Evolutionary conservation across 2,113 vertebrate species (phyloP).

Genomic region (Aix galericulata): DNA sequence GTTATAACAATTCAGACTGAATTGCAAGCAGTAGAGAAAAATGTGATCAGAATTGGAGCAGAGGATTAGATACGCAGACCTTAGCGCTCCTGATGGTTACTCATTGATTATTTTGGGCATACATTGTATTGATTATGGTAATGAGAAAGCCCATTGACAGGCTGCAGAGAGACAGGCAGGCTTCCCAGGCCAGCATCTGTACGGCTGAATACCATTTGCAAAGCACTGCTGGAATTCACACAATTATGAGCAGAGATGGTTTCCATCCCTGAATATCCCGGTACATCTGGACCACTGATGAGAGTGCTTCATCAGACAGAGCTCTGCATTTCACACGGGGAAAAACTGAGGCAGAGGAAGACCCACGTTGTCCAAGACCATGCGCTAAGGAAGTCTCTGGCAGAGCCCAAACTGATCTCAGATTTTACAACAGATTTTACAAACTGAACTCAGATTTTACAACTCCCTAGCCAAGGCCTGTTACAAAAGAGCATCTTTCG

Average conservation of each 20-base stretch:
- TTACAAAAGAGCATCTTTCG: not conserved
- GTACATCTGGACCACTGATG: not conserved
- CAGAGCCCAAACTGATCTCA: not conserved
- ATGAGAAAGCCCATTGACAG: not conserved
- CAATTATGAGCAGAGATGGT: not conserved
- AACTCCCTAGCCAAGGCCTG: not conserved
- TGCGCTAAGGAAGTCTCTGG: not conserved
- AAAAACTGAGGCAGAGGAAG: not conserved
- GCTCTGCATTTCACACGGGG: not conserved
- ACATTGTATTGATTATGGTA: constrained; percentile 32
- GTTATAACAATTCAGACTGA: not conserved
- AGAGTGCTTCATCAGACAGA: not conserved
- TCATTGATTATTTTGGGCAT: not conserved
- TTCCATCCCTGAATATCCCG: not conserved
- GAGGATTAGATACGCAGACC: not conserved
- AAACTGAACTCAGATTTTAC: not conserved
- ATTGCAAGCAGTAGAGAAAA: not conserved
- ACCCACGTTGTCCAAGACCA: not conserved
- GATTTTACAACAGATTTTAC: not conserved
- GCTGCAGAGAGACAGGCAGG: not conserved
- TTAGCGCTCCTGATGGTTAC: rapidly evolving
- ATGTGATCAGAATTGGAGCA: not conserved
- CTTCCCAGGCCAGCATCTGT: not conserved
- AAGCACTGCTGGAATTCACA: not conserved
- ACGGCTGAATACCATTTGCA: not conserved